A percentile compares a stretch with the other conserved stretches of the same genome.
Evolutionary conservation across 2,113 vertebrate species (phyloP).

Genomic region (Zapornia atra): DNA sequence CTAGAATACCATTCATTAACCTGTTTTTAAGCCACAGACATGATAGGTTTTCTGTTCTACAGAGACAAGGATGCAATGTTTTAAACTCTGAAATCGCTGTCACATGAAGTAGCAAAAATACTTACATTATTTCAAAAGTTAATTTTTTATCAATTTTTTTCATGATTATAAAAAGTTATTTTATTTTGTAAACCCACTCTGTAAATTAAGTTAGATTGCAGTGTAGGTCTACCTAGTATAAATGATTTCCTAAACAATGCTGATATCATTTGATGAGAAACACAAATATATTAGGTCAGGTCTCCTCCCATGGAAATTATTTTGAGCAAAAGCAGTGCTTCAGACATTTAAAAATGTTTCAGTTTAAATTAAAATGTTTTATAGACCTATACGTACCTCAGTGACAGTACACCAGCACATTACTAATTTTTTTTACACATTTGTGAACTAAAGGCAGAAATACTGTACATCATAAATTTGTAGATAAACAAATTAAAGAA

Average conservation of each 20-base stretch:
- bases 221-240: slow-evolving; percentile 22
- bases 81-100: slow-evolving; percentile 26
- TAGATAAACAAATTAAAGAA: slow-evolving; percentile 59
- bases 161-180: not conserved
- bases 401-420: slow-evolving; percentile 53
- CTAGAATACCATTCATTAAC: slow-evolving; percentile 60
- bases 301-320: slow-evolving; percentile 21
- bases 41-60: slow-evolving; percentile 59
- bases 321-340: slow-evolving; percentile 66
- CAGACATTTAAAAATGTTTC: slow-evolving; percentile 67
- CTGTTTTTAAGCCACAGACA: slow-evolving; percentile 64
- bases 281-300: slow-evolving; percentile 48
- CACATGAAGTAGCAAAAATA: slow-evolving; percentile 27
- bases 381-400: slow-evolving; percentile 56
- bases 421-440: not conserved
- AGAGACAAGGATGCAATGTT: slow-evolving; percentile 60
- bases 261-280: slow-evolving; percentile 37
- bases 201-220: slow-evolving; percentile 39
- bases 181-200: slow-evolving; percentile 40
- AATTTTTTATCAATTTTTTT: not conserved
- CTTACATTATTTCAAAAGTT: not conserved
- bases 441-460: slow-evolving; percentile 65
- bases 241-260: not conserved
- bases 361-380: slow-evolving; percentile 47
- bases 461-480: slow-evolving; percentile 50